A percentile compares a stretch with the other conserved stretches of the same genome.
phyloP scores from a whole-genome alignment of 2,888 invertebrate species.

The Drosophila suboccidentalis region DNA sequence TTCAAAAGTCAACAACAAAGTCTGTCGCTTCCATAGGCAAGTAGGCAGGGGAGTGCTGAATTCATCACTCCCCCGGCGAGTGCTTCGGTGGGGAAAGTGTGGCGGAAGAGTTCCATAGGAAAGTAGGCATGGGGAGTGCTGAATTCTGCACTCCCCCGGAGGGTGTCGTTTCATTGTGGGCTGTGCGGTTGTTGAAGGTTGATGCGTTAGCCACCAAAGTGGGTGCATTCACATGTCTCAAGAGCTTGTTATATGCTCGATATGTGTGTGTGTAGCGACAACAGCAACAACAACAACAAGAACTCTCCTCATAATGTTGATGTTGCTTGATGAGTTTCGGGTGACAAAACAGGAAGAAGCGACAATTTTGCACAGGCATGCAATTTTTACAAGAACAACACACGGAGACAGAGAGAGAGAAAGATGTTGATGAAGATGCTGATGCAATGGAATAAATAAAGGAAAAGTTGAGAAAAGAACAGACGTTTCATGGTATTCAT shows the following conservation, averaged over 20 bases:
- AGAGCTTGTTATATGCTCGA: conserved; percentile 85
- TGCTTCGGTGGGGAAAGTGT: conserved; percentile 28
- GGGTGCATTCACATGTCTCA: conserved; percentile 85
- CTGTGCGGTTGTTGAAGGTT: conserved; percentile 71
- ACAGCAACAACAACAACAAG: conserved; percentile 31
- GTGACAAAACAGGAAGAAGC: conserved; percentile 80
- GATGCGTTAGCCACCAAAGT: conserved; percentile 81
- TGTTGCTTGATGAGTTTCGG: conserved; percentile 74
- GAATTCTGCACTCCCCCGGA: conserved; percentile 50
- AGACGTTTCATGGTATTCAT: background rate
- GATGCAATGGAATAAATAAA: conserved; percentile 9
- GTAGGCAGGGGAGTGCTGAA: conserved; percentile 20
- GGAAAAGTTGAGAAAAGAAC: background rate
- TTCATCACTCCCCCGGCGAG: conserved; percentile 56
- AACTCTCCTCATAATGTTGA: conserved; percentile 56
- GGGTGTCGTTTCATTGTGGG: conserved; percentile 60
- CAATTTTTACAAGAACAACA: conserved; percentile 68
- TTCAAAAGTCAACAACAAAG: conserved; percentile 77
- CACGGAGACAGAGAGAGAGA: background rate
- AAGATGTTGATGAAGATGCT: conserved; percentile 7
- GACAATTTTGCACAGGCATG: conserved; percentile 76
- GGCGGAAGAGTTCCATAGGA: background rate
- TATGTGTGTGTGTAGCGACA: conserved; percentile 51
- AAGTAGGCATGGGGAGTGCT: conserved; percentile 18
- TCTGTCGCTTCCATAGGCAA: conserved; percentile 35